Percentiles rank a stretch among this genome's conserved stretches.
phyloP scores from a whole-genome alignment of 2,888 invertebrate genomes.

The Trissoscelio sp. region DNA sequence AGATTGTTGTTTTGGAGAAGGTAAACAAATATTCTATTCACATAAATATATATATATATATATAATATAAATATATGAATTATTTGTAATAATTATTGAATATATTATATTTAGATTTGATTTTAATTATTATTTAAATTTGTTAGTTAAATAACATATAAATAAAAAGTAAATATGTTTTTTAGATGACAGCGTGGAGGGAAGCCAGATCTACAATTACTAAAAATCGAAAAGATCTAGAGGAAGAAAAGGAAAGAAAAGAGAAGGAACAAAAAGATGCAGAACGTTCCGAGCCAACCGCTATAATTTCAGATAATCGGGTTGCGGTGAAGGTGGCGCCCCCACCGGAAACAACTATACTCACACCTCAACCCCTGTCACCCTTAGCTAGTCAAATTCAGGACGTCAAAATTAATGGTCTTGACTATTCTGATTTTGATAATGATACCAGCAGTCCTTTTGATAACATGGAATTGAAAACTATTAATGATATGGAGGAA shows the following conservation, averaged over 20 bases:
- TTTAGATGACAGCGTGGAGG: constrained; percentile 87
- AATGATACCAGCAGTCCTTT: constrained; percentile 96
- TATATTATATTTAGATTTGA: no score
- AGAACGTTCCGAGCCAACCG: constrained; percentile 79
- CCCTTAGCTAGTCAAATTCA: constrained; percentile 77
- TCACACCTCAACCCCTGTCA: constrained; percentile 80
- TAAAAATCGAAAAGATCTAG: constrained; percentile 86
- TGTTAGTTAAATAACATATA: background rate
- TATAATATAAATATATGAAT: no score
- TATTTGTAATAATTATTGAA: no score
- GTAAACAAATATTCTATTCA: constrained; percentile 73
- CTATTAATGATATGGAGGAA: constrained; percentile 96
- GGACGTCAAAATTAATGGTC: constrained; percentile 78
- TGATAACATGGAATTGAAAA: constrained; percentile 95
- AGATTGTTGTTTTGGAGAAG: constrained; percentile 88
- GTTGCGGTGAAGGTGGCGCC: constrained; percentile 79
- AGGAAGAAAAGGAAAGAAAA: constrained; percentile 86
- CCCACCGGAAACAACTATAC: constrained; percentile 83
- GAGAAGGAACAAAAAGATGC: constrained; percentile 75
- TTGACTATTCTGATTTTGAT: constrained; percentile 89
- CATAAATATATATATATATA: no score
- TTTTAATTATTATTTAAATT: background rate
- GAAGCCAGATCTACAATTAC: constrained; percentile 87
- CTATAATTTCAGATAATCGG: constrained; percentile 82
- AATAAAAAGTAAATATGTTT: constrained; percentile 8